phyloP scores from a whole-genome alignment of 2,888 invertebrate genomes.

The Chouioia cunea region DNA sequence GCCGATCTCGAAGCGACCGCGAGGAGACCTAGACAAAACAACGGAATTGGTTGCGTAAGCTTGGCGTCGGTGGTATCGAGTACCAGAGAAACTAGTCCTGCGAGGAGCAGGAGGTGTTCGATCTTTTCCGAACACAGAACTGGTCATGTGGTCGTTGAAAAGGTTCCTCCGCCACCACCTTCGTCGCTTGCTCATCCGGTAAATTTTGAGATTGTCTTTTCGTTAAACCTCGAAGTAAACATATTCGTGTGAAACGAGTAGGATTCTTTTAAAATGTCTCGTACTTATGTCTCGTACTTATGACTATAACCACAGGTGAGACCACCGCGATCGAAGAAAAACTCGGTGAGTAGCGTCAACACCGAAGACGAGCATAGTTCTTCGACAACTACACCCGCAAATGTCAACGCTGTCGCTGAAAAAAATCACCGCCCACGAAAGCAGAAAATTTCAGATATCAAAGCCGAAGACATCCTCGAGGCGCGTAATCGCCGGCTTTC shows the following conservation, averaged over 20 bases:
- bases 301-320: conserved; percentile 72
- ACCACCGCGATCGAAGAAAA: conserved; percentile 82
- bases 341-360: conserved; percentile 69
- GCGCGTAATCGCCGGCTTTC: conserved; percentile 54
- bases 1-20: conserved; percentile 70
- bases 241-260: background rate
- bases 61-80: conserved; percentile 71
- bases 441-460: conserved; percentile 60
- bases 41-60: conserved; percentile 84
- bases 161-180: conserved; percentile 42
- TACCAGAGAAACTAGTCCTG: conserved; percentile 53
- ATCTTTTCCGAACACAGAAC: background rate
- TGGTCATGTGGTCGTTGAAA: background rate
- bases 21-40: conserved; percentile 76
- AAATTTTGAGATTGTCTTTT: background rate
- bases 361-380: conserved; percentile 58
- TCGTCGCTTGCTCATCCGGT: conserved; percentile 45
- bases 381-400: conserved; percentile 12
- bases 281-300: background rate
- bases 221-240: background rate
- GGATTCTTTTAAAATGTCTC: too few relatives aligned
- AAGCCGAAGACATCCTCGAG: conserved; percentile 62
- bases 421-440: conserved; percentile 49
- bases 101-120: conserved; percentile 40
- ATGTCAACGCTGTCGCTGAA: conserved; percentile 31